Evolutionary conservation across 1,140 invertebrate genomes (phyloP).

Genomic region (Drosophila pachea): DNA sequence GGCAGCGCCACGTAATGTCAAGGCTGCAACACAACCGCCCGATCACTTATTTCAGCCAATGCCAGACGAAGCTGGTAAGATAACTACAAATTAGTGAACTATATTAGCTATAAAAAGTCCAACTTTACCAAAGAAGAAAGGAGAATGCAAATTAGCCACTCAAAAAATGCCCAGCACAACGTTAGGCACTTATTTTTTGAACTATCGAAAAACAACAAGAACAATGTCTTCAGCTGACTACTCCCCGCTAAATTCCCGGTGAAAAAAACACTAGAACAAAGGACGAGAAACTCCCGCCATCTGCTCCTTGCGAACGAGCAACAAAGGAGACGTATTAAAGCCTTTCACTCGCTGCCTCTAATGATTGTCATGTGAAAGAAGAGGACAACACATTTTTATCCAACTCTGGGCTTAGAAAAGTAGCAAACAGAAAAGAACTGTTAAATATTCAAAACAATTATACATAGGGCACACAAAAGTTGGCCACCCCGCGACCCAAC

Average conservation of each 20-base stretch:
- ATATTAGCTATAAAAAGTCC: conserved; percentile 43
- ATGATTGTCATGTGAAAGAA: too few relatives aligned
- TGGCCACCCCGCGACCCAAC: not conserved
- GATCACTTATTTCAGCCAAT: conserved; percentile 82
- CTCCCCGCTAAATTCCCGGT: too few relatives aligned
- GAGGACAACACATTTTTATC: not conserved
- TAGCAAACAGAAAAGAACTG: conserved; percentile 34
- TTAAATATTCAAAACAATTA: conserved; percentile 69
- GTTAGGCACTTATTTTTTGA: too few relatives aligned
- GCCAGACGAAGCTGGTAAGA: conserved; percentile 83
- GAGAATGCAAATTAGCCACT: not conserved
- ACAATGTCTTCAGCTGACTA: too few relatives aligned
- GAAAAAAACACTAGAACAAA: not conserved
- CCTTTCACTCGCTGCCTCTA: too few relatives aligned
- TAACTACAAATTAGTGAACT: conserved; percentile 35
- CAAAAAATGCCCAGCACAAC: not conserved
- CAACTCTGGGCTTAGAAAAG: not conserved
- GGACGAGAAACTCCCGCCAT: not conserved
- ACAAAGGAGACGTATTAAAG: too few relatives aligned
- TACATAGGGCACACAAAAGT: conserved; percentile 15
- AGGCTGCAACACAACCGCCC: conserved; percentile 80
- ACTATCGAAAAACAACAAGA: not conserved
- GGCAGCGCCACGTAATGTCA: conserved; percentile 79
- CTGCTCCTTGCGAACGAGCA: too few relatives aligned
- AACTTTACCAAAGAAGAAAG: not conserved